A percentile compares a stretch with the other conserved stretches of the same genome.
phyloP scores from a whole-genome alignment of 2,888 invertebrate species.

The Andrena minutula region DNA sequence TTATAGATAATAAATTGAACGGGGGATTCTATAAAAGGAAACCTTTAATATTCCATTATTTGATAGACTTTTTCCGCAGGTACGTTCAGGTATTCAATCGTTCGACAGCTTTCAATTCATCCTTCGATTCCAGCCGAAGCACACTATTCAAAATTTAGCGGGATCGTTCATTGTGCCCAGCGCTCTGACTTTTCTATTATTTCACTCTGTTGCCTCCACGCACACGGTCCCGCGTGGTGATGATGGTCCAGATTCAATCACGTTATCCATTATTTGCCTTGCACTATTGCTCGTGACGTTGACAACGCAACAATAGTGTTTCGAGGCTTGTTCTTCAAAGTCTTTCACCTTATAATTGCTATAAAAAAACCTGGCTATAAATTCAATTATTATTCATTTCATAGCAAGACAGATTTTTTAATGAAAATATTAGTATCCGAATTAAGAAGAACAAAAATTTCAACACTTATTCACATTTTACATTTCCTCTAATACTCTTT shows the following conservation, averaged over 20 bases:
- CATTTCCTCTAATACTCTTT: too few species aligned
- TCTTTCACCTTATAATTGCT: neutral
- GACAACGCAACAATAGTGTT: neutral
- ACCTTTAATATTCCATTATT: neutral
- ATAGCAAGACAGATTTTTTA: too few species aligned
- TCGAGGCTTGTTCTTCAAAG: neutral
- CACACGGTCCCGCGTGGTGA: neutral
- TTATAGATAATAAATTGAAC: too few species aligned
- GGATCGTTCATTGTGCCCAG: neutral
- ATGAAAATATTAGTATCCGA: too few species aligned
- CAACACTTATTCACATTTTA: too few species aligned
- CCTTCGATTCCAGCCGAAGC: neutral
- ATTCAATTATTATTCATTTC: too few species aligned
- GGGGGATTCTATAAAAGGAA: neutral
- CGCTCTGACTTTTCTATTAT: neutral
- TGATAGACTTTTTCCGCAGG: neutral
- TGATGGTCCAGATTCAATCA: neutral
- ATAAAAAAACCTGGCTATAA: too few species aligned
- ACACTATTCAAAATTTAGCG: slow-evolving; percentile 1
- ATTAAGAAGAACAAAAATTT: too few species aligned
- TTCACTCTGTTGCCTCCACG: neutral
- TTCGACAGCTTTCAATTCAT: neutral
- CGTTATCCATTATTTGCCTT: neutral
- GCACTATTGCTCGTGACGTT: neutral
- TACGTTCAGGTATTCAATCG: neutral